Evolutionary conservation across 1,140 invertebrate genomes (phyloP), one percentile per base, ranked within the genome.

Genomic region (Trichonephila clavata): DNA sequence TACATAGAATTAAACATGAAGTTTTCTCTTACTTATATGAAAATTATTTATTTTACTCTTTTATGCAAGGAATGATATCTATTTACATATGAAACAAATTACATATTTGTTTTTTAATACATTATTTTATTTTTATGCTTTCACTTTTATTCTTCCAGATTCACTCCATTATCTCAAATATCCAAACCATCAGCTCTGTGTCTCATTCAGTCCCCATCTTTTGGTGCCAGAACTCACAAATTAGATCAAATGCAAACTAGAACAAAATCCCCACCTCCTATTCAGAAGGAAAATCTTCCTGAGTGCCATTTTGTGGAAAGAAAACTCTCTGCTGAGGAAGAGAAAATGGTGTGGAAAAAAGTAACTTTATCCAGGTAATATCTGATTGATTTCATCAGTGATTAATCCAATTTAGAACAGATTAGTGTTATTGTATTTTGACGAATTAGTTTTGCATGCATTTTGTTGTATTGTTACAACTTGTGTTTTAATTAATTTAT

Each of bases 251-350:
- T 50, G 16, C 20, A 59, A 24, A 32, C 1, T 50, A 80, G 27
- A 14, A 13, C 50, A 32, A 63, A n/a, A 60, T 39, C 50, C 4
- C 39, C 77, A 65, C 39, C 43, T n/a, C 39, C 18, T 20, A 65
- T 84, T 24, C 93, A 83, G 27, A 94, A 94, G 39, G 68, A 90
- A 87, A 92, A 88, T 43, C 81, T 95, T 3, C 95, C 95, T 4
- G 95, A 95, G 68, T 96, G 95, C 90, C 95, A 95, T 81, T 94
- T 96, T 60, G 94, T 96, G 0, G 95, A 95, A 14, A 95, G 95
- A 81, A 94, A 95, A 50, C 86, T 96, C 16, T 94, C 95, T n/a
- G 71, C 94, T n/a, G 81, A 93, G 18, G 95, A 96, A 91, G 95
- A 95, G n/a, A 95, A 95, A 92, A 86, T 95, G 86, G 94, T 95